A percentile compares a stretch with the other conserved stretches of the same genome.
These are phyloP conservation scores for Bubo scandiacus DNA, from an alignment of 2,113 vertebrate genomes.

Conservation along the genomic window DNA sequence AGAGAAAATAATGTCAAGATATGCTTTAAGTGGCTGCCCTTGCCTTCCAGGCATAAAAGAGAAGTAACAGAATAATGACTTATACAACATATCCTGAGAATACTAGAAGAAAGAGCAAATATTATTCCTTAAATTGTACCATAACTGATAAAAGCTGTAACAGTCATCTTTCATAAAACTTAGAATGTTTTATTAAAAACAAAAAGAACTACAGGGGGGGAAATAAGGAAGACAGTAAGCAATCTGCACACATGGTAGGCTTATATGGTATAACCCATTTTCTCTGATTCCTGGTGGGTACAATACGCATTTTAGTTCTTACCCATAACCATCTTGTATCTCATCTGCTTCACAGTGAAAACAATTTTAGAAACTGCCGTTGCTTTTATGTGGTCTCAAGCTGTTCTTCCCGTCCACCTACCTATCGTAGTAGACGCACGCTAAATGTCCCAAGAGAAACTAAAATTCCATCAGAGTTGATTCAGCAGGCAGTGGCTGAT, in stretches of 20 bases:
- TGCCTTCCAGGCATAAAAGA: not conserved
- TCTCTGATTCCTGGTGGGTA: slow-evolving; percentile 1
- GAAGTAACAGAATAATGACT: not conserved
- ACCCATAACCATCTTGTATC: slow-evolving; percentile 19
- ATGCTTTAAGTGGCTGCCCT: not conserved
- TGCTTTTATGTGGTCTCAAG: slow-evolving; percentile 38
- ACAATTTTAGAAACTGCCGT: slow-evolving; percentile 3
- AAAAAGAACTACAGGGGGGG: not conserved
- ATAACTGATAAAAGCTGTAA: slow-evolving; percentile 36
- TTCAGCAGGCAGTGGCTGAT: not conserved
- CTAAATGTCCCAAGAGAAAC: slow-evolving; percentile 8
- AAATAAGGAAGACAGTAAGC: not conserved
- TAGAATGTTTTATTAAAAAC: slow-evolving; percentile 23
- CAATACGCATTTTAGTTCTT: not conserved
- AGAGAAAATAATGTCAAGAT: not conserved
- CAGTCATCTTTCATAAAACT: not conserved
- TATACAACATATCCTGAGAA: not conserved
- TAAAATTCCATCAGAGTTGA: not conserved
- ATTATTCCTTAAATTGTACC: not conserved
- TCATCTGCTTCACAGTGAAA: slow-evolving; percentile 51
- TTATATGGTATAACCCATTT: not conserved
- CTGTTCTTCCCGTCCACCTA: slow-evolving; percentile 29
- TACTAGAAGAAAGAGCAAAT: slow-evolving; percentile 4
- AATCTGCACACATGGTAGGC: slow-evolving; percentile 20
- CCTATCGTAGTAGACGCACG: not conserved